These are phyloP conservation scores for Buteo buteo DNA, from an alignment of 2,113 vertebrate genomes.

Conservation along the genomic window DNA sequence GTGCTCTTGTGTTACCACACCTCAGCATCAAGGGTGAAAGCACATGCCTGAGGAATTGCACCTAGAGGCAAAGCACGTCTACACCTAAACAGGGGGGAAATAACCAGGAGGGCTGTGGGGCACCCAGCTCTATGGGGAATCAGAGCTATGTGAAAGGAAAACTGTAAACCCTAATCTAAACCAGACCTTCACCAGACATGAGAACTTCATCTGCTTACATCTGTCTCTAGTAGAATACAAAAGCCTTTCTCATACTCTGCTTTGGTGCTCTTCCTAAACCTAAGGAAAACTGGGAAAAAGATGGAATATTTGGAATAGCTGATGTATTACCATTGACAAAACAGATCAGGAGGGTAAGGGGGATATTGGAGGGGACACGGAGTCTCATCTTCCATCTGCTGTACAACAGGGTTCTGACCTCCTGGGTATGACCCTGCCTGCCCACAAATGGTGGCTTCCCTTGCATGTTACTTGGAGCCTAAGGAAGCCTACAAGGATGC, in stretches of 20 bases:
- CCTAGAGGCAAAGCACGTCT: background rate
- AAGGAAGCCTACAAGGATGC: background rate
- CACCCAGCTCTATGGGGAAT: background rate
- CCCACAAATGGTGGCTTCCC: background rate
- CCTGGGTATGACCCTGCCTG: background rate
- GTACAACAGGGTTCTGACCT: background rate
- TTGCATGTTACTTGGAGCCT: background rate
- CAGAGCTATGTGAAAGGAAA: background rate
- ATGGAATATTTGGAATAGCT: background rate
- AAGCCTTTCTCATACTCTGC: background rate
- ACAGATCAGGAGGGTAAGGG: background rate
- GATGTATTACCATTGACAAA: background rate
- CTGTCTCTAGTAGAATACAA: background rate
- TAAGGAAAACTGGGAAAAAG: background rate
- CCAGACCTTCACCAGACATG: background rate
- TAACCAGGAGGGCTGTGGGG: background rate
- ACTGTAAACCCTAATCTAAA: background rate
- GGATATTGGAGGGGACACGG: fast-evolving
- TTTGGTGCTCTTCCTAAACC: background rate
- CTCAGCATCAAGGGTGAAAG: background rate
- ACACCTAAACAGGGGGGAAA: background rate
- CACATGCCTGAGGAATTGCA: background rate
- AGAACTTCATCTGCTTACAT: background rate
- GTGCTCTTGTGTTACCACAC: background rate
- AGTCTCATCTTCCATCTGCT: background rate